These are phyloP conservation scores for Toxonevra muliebris DNA, from an alignment of 2,888 invertebrate genomes.

Conservation along the genomic window DNA sequence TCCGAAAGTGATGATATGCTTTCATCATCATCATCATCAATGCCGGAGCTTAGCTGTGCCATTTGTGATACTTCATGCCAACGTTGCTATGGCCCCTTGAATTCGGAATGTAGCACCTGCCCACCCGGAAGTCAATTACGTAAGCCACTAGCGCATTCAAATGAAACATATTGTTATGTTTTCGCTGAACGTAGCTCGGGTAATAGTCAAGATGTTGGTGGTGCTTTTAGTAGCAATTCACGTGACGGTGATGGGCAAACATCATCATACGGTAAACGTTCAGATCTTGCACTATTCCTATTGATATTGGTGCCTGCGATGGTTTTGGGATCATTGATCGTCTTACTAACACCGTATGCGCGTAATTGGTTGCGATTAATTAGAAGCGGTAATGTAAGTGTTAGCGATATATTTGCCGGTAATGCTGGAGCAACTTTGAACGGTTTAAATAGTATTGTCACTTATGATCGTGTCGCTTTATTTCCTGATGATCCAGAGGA, in stretches of 20 bases:
- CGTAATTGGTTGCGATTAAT: slow-evolving; percentile 20
- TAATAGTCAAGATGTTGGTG: slow-evolving; percentile 41
- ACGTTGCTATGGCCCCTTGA: slow-evolving; percentile 57
- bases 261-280: not conserved
- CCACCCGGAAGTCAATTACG: slow-evolving; percentile 56
- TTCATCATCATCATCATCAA: slow-evolving; percentile 1
- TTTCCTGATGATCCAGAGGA: slow-evolving; percentile 18
- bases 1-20: slow-evolving; percentile 31
- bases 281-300: slow-evolving; percentile 33
- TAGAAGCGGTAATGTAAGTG: not conserved
- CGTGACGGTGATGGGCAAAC: slow-evolving; percentile 1
- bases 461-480: slow-evolving; percentile 32
- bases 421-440: slow-evolving; percentile 37
- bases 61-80: slow-evolving; percentile 58
- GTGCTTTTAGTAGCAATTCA: slow-evolving; percentile 16
- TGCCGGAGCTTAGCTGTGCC: slow-evolving; percentile 44
- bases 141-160: slow-evolving; percentile 40
- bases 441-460: slow-evolving; percentile 26
- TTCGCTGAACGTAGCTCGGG: slow-evolving; percentile 59
- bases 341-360: slow-evolving; percentile 33
- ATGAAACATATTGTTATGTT: slow-evolving; percentile 59
- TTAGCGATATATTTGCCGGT: slow-evolving; percentile 28
- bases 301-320: slow-evolving; percentile 46
- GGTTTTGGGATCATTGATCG: slow-evolving; percentile 41
- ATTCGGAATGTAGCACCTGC: slow-evolving; percentile 60